These are phyloP conservation scores for Euphonia xanthogaster DNA, from an alignment of 2,797 vertebrate genomes.

Conservation along the genomic window DNA sequence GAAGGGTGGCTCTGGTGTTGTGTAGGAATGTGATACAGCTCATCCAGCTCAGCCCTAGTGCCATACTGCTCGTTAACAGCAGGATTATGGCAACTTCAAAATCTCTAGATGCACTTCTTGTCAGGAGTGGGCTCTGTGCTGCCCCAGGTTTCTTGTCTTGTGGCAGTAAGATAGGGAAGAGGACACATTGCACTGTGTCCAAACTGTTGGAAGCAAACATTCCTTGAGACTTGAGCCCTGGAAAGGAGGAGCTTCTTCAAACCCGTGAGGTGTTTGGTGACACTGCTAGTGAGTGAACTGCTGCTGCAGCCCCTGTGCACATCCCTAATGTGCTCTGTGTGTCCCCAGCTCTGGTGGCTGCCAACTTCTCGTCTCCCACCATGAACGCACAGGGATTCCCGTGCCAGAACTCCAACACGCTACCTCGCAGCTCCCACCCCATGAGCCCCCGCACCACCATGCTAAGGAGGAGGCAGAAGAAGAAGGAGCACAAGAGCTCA, in stretches of 20 bases:
- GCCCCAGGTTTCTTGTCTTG: background rate
- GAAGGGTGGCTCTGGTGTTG: accelerated
- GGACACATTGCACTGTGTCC: background rate
- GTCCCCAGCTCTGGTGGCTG: slow-evolving; percentile 86
- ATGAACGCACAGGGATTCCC: slow-evolving; percentile 84
- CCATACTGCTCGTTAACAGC: background rate
- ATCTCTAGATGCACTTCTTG: background rate
- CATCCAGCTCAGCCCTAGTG: background rate
- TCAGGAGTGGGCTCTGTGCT: background rate
- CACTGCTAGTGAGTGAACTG: background rate
- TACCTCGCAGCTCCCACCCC: slow-evolving; percentile 86
- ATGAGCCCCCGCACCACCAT: slow-evolving; percentile 93
- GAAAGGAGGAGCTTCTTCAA: background rate
- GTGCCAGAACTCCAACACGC: slow-evolving; percentile 88
- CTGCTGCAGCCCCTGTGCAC: background rate
- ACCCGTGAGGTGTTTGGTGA: background rate
- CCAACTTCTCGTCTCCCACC: slow-evolving; percentile 89
- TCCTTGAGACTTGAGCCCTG: background rate
- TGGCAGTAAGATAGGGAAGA: background rate
- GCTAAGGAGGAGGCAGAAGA: slow-evolving; percentile 88
- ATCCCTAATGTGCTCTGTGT: background rate
- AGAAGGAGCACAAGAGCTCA: slow-evolving; percentile 94
- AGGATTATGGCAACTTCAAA: background rate
- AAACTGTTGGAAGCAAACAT: background rate
- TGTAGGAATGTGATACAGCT: background rate